Evolutionary conservation across 2,888 invertebrate species (phyloP).

Genomic region (Drosophila setosimentum): DNA sequence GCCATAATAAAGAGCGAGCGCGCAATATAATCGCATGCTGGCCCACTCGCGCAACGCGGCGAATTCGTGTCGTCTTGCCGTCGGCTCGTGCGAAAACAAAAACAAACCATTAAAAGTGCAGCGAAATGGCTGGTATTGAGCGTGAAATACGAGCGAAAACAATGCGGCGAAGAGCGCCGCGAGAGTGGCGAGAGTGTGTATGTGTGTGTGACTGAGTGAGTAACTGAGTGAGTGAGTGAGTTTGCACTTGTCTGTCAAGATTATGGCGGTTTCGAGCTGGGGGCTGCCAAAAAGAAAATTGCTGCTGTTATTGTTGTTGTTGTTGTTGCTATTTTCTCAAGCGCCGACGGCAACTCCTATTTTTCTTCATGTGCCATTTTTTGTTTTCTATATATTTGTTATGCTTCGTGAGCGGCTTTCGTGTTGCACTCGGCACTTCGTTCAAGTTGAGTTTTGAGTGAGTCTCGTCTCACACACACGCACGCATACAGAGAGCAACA

Average conservation of each 20-base stretch:
- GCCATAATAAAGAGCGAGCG: constrained; percentile 67
- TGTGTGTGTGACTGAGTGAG: constrained; percentile 22
- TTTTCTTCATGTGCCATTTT: constrained; percentile 78
- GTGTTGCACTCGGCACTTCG: constrained; percentile 37
- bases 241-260: constrained; percentile 78
- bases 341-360: constrained; percentile 82
- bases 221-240: constrained; percentile 40
- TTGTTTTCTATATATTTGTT: constrained; percentile 40
- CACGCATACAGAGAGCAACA: constrained; percentile 28
- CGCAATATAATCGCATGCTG: constrained; percentile 47
- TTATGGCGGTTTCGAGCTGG: constrained; percentile 73
- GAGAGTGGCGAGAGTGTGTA: constrained; percentile 20
- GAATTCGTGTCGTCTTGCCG: constrained; percentile 56
- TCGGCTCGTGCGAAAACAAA: constrained; percentile 65
- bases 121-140: constrained; percentile 65
- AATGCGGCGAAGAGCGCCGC: constrained; percentile 60
- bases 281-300: constrained; percentile 56
- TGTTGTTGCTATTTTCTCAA: constrained; percentile 45
- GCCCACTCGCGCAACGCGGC: constrained; percentile 61
- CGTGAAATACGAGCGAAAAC: constrained; percentile 83
- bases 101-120: constrained; percentile 75
- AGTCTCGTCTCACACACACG: constrained; percentile 13
- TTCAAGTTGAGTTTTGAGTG: constrained; percentile 50
- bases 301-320: constrained; percentile 32
- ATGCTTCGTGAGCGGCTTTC: constrained; percentile 36